Evolutionary conservation across 1,140 invertebrate genomes (phyloP).

Genomic region (Drosophila willistoni): DNA sequence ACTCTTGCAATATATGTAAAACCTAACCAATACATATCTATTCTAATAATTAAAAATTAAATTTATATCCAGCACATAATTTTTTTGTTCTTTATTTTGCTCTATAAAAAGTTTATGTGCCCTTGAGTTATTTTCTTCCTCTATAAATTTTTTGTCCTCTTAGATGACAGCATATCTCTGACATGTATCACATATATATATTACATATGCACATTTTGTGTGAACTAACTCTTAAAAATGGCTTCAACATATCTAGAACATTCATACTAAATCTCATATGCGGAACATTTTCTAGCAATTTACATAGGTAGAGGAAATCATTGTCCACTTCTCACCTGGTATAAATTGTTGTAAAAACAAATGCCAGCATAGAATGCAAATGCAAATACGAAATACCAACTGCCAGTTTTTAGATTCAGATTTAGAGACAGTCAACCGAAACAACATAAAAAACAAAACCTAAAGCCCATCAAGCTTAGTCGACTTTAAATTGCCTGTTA

Average conservation of each 20-base stretch:
- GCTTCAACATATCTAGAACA: slow-evolving; percentile 29
- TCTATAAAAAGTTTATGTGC: no score
- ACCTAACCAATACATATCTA: no score
- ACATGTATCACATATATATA: background rate
- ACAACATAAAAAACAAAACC: background rate
- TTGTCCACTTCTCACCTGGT: slow-evolving; percentile 16
- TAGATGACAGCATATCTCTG: slow-evolving; percentile 7
- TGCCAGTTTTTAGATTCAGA: no score
- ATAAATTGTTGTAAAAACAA: slow-evolving; percentile 48
- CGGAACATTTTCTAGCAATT: slow-evolving; percentile 33
- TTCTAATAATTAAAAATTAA: no score
- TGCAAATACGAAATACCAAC: slow-evolving; percentile 1
- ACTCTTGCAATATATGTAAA: no score
- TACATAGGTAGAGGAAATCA: slow-evolving; percentile 24
- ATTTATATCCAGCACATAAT: no score
- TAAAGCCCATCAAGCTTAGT: no score
- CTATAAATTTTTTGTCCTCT: background rate
- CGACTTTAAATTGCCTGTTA: slow-evolving; percentile 1
- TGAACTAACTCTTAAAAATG: slow-evolving; percentile 5
- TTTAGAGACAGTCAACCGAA: slow-evolving; percentile 21
- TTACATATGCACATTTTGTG: background rate
- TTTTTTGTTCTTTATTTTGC: no score
- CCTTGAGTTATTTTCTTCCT: no score
- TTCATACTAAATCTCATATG: slow-evolving; percentile 26
- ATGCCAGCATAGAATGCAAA: slow-evolving; percentile 1